Percentiles rank a stretch among this genome's conserved stretches.
These are phyloP conservation scores for Trichosurus vulpecula DNA, from an alignment of 2,797 vertebrate genomes.

Conservation along the genomic window DNA sequence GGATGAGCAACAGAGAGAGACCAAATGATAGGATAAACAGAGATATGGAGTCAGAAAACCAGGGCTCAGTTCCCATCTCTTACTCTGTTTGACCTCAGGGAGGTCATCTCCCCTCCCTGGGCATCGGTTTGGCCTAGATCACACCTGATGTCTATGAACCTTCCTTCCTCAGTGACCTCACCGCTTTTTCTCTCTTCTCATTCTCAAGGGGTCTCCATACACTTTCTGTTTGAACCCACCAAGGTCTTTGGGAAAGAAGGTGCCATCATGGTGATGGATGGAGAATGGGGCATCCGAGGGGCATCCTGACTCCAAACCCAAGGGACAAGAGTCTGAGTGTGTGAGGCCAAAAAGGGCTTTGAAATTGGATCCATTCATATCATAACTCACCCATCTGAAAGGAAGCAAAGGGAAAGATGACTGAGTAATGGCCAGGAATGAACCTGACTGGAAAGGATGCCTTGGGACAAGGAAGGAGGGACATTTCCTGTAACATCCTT, in stretches of 20 bases:
- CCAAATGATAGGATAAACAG: background rate
- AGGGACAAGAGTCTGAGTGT: conserved; percentile 25
- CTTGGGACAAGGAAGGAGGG: conserved; percentile 55
- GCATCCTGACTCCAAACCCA: conserved; percentile 28
- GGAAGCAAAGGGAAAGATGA: conserved; percentile 52
- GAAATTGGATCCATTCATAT: conserved; percentile 71
- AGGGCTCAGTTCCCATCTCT: background rate
- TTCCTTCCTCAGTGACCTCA: background rate
- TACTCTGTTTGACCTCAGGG: background rate
- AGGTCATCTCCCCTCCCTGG: background rate
- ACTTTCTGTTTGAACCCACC: conserved; percentile 33
- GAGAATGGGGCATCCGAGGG: conserved; percentile 32
- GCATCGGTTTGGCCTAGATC: background rate
- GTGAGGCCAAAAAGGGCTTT: conserved; percentile 50
- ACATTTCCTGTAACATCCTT: conserved; percentile 12
- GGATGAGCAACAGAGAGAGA: background rate
- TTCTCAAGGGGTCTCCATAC: background rate
- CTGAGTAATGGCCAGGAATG: accelerated
- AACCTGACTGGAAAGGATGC: conserved; percentile 64
- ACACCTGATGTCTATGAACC: background rate
- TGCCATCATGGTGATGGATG: background rate
- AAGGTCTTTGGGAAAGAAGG: background rate
- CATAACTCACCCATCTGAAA: conserved; percentile 56
- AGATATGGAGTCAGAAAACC: too few species aligned
- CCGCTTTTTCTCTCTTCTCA: background rate